phyloP scores from a whole-genome alignment of 2,113 vertebrate species.

The Hypocryptadius cinnamomeus region DNA sequence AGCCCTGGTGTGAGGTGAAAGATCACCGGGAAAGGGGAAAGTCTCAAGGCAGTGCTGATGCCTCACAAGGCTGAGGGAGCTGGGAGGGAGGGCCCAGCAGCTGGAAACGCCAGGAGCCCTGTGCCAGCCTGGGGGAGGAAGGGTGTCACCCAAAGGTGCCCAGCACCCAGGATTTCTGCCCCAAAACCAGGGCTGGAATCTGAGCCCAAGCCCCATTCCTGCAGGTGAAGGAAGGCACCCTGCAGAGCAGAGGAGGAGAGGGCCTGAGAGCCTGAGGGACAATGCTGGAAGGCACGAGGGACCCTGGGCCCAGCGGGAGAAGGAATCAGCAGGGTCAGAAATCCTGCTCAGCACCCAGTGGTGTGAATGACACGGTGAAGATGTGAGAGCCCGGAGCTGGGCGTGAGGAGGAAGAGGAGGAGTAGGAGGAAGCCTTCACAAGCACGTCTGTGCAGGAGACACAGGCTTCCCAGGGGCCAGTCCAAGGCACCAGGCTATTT shows the following conservation, averaged over 20 bases:
- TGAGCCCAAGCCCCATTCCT: not conserved
- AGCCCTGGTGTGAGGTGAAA: not conserved
- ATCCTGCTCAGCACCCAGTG: not conserved
- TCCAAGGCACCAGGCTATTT: slow-evolving; percentile 19
- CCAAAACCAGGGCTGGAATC: not conserved
- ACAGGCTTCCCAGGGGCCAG: slow-evolving; percentile 37
- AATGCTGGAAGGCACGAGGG: not conserved
- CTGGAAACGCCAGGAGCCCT: not conserved
- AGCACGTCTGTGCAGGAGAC: slow-evolving; percentile 41
- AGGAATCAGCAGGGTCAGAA: not conserved
- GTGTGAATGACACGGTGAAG: not conserved
- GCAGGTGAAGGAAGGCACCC: not conserved
- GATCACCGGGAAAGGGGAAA: not conserved
- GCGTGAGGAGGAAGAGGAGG: not conserved
- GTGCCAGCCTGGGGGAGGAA: not conserved
- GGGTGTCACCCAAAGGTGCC: not conserved
- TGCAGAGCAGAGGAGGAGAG: not conserved
- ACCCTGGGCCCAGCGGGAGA: fast-evolving
- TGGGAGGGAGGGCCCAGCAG: not conserved
- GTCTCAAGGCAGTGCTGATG: not conserved
- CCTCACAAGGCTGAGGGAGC: not conserved
- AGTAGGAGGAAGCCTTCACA: not conserved
- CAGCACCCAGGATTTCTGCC: not conserved
- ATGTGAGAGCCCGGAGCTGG: not conserved
- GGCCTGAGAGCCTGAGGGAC: not conserved